Base-by-base conservation (phyloP, 2,888 invertebrate genomes). In the Cephus rjabovi region DNA sequence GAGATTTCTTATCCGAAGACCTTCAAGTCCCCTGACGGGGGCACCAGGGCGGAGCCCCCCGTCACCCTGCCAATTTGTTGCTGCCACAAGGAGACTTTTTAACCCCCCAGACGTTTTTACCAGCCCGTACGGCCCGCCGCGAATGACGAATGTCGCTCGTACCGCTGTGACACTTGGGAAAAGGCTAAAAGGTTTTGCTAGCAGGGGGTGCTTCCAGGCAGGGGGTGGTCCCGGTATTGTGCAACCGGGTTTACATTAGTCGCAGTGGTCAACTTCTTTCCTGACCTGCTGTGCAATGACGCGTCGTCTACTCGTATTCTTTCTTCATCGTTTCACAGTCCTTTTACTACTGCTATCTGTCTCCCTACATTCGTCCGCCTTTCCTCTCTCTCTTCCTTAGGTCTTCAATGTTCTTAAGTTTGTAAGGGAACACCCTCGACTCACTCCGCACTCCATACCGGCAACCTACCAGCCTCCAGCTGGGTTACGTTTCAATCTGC, bases 171-270 rank as follows among this genome's bases (percentile, higher is more conserved):
- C 81, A 83, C 83, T 76, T 80, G 84, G 78, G 85, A 74, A 82
- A 82, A 81, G 82, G 79, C 85, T 88, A 85, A 90, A 88, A 88
- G 88, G 83, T 87, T 87, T 85, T 86, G 85, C 83, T 88, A 80
- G 87, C 88, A 83, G 89, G 90, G 81, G 85, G 82, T 82, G 83
- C 79, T 84, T 80, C 79, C 79, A 79, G 77, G 83, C 84, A 79
- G 81, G 78, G 83, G 81, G 80, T 75, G 78, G 78, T 79, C 77
- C 81, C 75, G 73, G 81, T 80, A 86, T 88, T 87, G 86, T 87
- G 82, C 81, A 85, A 86, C 86, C 81, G 78, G 75, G 82, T 83
- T 81, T 78, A 76, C 80, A 81, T 83, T 82, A 76, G 83, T 81
- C 79, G 80, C 79, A 81, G 82, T 80, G 84, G 82, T 81, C 84